Evolutionary conservation across 2,888 invertebrate genomes (phyloP).

Genomic region (Machimus rusticus): DNA sequence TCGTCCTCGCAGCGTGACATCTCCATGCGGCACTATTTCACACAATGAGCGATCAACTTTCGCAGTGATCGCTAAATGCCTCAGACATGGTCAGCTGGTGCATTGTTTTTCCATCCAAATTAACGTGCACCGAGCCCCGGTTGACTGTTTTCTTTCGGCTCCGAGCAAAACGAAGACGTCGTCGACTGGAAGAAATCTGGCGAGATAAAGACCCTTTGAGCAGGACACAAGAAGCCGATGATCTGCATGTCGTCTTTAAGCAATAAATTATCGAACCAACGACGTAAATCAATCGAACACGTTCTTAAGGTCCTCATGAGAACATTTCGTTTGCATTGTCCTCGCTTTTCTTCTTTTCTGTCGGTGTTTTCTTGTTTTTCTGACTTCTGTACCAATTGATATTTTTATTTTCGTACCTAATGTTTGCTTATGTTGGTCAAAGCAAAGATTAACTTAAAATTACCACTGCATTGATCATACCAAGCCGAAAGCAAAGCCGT

Average conservation of each 20-base stretch:
- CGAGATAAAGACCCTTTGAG: slow-evolving; percentile 3
- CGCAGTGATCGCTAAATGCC: slow-evolving; percentile 26
- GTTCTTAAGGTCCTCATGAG: slow-evolving; percentile 29
- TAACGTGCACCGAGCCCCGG: neutral
- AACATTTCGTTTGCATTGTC: slow-evolving; percentile 22
- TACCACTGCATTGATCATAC: too few species aligned
- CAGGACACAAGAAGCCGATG: slow-evolving; percentile 13
- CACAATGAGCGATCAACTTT: slow-evolving; percentile 13
- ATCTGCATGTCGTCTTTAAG: slow-evolving; percentile 40
- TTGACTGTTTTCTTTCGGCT: neutral
- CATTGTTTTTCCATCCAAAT: slow-evolving; percentile 33
- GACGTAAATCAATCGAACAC: slow-evolving; percentile 37
- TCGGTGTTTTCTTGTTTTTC: slow-evolving; percentile 31
- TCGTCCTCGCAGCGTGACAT: slow-evolving; percentile 22
- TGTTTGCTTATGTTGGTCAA: neutral
- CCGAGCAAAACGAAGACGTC: neutral
- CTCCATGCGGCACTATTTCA: slow-evolving; percentile 24
- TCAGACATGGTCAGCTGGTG: slow-evolving; percentile 26
- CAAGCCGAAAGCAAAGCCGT: too few species aligned
- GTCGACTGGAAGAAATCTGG: neutral
- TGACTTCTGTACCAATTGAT: slow-evolving; percentile 45
- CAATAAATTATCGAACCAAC: slow-evolving; percentile 32
- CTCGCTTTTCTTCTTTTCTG: neutral
- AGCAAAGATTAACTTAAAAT: neutral
- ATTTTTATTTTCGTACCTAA: neutral